Evolutionary conservation across 2,888 invertebrate genomes (phyloP).

Genomic region (Oxystoma pomonae): DNA sequence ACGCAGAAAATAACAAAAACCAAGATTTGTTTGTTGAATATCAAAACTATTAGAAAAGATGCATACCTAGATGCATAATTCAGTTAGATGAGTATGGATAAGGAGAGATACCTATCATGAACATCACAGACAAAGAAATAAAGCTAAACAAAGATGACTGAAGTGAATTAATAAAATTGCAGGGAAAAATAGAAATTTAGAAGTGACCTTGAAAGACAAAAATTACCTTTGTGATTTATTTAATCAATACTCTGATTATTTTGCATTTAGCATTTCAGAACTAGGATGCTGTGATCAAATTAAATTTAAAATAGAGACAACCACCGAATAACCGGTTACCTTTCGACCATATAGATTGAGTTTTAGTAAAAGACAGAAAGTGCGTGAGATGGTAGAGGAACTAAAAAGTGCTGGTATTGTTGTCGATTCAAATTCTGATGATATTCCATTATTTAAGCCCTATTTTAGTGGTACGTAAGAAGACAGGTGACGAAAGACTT

Average conservation of each 20-base stretch:
- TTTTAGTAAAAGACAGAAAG: slow-evolving; percentile 21
- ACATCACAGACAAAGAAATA: slow-evolving; percentile 1
- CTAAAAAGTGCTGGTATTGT: slow-evolving; percentile 21
- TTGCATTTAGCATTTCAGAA: background rate
- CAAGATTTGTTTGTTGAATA: slow-evolving; percentile 1
- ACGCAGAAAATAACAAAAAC: slow-evolving; percentile 4
- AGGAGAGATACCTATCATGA: slow-evolving; percentile 10
- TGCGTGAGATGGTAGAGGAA: slow-evolving; percentile 12
- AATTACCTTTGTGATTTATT: background rate
- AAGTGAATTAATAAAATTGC: background rate
- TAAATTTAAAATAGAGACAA: background rate
- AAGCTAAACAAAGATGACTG: background rate
- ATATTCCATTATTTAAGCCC: slow-evolving; percentile 22
- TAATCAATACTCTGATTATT: background rate
- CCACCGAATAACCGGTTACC: background rate
- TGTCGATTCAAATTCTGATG: slow-evolving; percentile 28
- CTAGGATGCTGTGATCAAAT: slow-evolving; percentile 4
- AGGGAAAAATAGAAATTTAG: background rate
- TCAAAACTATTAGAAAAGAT: background rate
- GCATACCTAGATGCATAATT: slow-evolving; percentile 5
- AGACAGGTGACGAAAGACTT: slow-evolving; percentile 21
- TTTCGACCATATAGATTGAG: slow-evolving; percentile 31
- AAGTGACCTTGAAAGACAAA: background rate
- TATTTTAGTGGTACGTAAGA: slow-evolving; percentile 30
- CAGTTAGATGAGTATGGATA: slow-evolving; percentile 7